Evolutionary conservation across 2,888 invertebrate species (phyloP), one percentile per base, ranked within the genome.

Genomic region (Lepidochrysops patricia): DNA sequence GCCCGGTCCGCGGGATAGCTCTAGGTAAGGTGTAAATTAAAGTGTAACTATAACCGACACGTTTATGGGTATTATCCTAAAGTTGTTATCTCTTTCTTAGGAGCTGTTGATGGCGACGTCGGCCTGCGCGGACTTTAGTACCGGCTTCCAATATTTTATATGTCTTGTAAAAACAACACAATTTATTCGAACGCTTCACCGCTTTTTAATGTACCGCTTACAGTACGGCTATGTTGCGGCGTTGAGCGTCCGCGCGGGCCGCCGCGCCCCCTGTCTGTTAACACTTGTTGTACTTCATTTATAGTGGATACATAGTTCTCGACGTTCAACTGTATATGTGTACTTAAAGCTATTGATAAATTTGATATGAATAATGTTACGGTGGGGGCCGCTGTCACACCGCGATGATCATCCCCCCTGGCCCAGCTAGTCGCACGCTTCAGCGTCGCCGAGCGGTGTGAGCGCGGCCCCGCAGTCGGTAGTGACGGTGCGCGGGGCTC

Each of bases 61-160:
- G 77, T 83, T 79, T 80, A 80, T 84, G 77, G 83, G 81, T 85
- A 80, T 79, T 80, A 84, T 84, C 79, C 77, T 82, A 81, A 72
- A 73, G 80, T 87, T 89, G 89, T 89, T 89, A 88, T 82, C 87
- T 89, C 87, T 87, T 89, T 88, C 86, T 84, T 89, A 89, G 89
- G 86, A 82, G 84, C 85, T 85, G 88, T 88, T 89, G 86, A 84
- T 80, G 79, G 76, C 68, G 77, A 80, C 76, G 74, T 67, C 73
- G 79, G 73, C 67, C 65, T 72, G 79, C 80, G 81, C 71, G 79
- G 80, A 70, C 67, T 63, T 54, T 60, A 57, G 52, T 62, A 62
- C 61, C 50, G 62, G 56, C 49, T 48, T 43, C 43, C 9, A 23
- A 48, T 57, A 49, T 26, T 26, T 50, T 26, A n/a, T 26, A 50